A percentile compares a stretch with the other conserved stretches of the same genome.
Evolutionary conservation across 1,140 invertebrate species (phyloP).

Genomic region (Drosophila eugracilis): DNA sequence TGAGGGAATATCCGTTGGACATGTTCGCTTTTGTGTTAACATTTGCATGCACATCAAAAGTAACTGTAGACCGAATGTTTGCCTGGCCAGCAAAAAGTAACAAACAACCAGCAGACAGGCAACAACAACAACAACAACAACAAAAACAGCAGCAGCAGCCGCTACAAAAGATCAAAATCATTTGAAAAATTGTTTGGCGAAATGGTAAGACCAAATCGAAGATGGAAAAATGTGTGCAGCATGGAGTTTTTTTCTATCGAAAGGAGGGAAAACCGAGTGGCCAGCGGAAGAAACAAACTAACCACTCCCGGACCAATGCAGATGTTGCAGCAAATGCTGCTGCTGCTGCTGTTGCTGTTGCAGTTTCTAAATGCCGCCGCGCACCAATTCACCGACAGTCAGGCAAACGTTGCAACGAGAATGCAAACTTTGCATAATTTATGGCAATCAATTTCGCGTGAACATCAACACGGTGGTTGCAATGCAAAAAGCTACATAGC

Average conservation of each 20-base stretch:
- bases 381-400: constrained; percentile 55
- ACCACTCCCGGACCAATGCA: constrained; percentile 48
- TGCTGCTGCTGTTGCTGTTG: constrained; percentile 38
- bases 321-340: constrained; percentile 15
- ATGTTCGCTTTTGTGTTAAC: constrained; percentile 45
- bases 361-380: constrained; percentile 59
- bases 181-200: constrained; percentile 55
- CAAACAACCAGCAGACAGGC: constrained; percentile 35
- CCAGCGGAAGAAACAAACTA: constrained; percentile 27
- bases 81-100: constrained; percentile 36
- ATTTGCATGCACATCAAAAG: constrained; percentile 62
- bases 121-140: constrained; percentile 26
- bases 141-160: constrained; percentile 26
- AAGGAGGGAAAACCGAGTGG: background rate
- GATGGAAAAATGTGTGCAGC: constrained; percentile 25
- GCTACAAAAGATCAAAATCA: constrained; percentile 47
- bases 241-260: background rate
- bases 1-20: background rate
- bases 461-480: constrained; percentile 50
- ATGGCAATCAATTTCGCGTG: constrained; percentile 69
- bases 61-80: constrained; percentile 50
- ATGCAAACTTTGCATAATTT: constrained; percentile 66
- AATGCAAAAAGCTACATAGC: constrained; percentile 32
- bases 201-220: constrained; percentile 45
- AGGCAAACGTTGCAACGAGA: constrained; percentile 28